phyloP scores from a whole-genome alignment of 2,113 vertebrate genomes.

The Setophaga kirtlandii region DNA sequence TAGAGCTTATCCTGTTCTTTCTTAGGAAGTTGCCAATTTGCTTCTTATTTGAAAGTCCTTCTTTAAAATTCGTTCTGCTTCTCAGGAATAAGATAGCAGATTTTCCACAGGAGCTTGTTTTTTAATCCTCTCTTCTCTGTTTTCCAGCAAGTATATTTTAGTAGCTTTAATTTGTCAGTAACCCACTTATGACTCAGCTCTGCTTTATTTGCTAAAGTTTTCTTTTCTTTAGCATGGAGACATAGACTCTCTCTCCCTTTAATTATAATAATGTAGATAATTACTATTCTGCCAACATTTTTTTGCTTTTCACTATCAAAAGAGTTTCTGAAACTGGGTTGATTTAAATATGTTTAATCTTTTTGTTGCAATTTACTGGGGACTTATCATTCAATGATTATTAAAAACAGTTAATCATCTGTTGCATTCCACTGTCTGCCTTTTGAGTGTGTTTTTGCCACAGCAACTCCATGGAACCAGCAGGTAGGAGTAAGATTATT shows the following conservation, averaged over 20 bases:
- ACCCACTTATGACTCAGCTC: conserved; percentile 17
- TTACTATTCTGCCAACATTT: background rate
- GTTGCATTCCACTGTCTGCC: background rate
- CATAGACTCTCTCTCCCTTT: background rate
- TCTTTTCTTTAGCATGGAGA: background rate
- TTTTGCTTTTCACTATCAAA: background rate
- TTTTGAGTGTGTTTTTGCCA: background rate
- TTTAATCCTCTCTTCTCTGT: conserved; percentile 42
- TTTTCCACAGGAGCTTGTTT: conserved; percentile 50
- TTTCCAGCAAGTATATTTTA: conserved; percentile 13
- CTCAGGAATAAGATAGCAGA: conserved; percentile 46
- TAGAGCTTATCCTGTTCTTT: conserved; percentile 43
- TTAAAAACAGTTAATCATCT: background rate
- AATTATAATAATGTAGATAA: conserved; percentile 30
- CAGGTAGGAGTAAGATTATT: conserved; percentile 3
- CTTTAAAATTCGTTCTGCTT: conserved; percentile 48
- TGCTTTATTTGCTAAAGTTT: conserved; percentile 24
- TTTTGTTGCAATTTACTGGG: background rate
- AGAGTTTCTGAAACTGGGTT: background rate
- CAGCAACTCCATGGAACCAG: background rate
- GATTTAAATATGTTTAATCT: background rate
- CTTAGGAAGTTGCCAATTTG: conserved; percentile 48
- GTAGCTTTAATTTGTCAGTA: conserved; percentile 38
- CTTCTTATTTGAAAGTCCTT: conserved; percentile 39
- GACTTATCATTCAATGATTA: background rate